phyloP scores from a whole-genome alignment of 2,113 vertebrate species.

The Brienomyrus longianalis region DNA sequence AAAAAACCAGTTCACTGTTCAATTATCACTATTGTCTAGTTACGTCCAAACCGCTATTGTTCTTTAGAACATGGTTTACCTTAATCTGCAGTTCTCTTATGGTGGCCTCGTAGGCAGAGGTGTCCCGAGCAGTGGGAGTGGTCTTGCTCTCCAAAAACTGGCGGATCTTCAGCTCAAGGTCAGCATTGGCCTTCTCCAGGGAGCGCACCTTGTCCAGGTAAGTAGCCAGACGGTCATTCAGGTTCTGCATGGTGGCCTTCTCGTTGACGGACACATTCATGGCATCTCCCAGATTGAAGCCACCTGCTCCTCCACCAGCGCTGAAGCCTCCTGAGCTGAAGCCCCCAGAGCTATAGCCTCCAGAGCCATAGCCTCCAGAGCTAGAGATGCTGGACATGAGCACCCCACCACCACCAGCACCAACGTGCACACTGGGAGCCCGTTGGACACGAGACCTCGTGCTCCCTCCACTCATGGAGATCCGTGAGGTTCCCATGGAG shows the following conservation, averaged over 20 bases:
- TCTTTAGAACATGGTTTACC: constrained; percentile 49
- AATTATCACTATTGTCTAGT: neutral
- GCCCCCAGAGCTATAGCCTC: constrained; percentile 19
- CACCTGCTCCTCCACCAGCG: constrained; percentile 13
- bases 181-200: constrained; percentile 14
- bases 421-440: constrained; percentile 41
- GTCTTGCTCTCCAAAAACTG: constrained; percentile 76
- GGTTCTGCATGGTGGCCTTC: neutral
- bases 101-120: constrained; percentile 60
- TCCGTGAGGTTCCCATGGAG: neutral
- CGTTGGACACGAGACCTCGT: neutral
- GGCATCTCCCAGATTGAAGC: constrained; percentile 2
- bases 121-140: constrained; percentile 58
- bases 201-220: neutral
- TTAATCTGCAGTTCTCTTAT: constrained; percentile 74
- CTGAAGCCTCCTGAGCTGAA: constrained; percentile 10
- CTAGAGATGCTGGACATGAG: constrained; percentile 39
- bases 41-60: neutral
- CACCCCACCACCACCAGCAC: constrained; percentile 37
- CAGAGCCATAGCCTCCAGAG: constrained; percentile 21
- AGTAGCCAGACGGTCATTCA: neutral
- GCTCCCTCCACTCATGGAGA: neutral
- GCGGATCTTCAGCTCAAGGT: constrained; percentile 75
- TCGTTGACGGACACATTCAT: neutral
- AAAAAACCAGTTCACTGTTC: neutral